phyloP scores from a whole-genome alignment of 2,113 vertebrate genomes.

The Ellobius talpinus region DNA sequence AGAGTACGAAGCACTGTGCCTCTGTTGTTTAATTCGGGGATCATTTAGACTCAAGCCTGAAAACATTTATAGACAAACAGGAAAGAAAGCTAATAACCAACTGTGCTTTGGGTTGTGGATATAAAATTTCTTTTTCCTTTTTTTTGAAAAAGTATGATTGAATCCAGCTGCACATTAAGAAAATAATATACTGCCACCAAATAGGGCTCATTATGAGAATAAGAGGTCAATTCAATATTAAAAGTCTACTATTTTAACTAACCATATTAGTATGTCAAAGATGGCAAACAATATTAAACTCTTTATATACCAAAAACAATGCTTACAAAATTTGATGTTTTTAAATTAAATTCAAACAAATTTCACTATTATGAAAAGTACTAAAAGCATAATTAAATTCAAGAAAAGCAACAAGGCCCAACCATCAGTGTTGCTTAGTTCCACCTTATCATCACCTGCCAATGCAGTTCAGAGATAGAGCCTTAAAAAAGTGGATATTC shows the following conservation, averaged over 20 bases:
- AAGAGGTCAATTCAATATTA: conserved; percentile 64
- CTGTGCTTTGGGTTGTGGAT: conserved; percentile 27
- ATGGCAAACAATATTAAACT: conserved; percentile 59
- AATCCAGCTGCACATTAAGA: conserved; percentile 64
- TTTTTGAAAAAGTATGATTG: conserved; percentile 43
- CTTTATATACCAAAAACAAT: conserved; percentile 52
- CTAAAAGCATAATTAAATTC: conserved; percentile 65
- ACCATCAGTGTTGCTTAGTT: conserved; percentile 26
- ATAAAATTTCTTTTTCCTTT: not conserved
- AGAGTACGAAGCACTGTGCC: not conserved
- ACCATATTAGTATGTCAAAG: conserved; percentile 68
- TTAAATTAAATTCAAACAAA: conserved; percentile 56
- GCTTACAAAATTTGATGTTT: conserved; percentile 43
- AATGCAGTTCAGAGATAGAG: conserved; percentile 28
- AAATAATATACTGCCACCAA: conserved; percentile 44
- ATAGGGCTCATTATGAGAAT: conserved; percentile 59
- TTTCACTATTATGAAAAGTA: conserved; percentile 34
- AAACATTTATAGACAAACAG: conserved; percentile 19
- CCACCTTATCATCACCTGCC: not conserved
- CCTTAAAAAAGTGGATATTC: conserved; percentile 11
- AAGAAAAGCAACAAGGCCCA: not conserved
- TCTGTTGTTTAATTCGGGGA: not conserved
- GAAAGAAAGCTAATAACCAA: conserved; percentile 48
- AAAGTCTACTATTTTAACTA: conserved; percentile 63
- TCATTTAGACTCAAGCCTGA: conserved; percentile 38